phyloP scores from a whole-genome alignment of 2,113 vertebrate genomes.

The Machaerirhynchus nigripectus region DNA sequence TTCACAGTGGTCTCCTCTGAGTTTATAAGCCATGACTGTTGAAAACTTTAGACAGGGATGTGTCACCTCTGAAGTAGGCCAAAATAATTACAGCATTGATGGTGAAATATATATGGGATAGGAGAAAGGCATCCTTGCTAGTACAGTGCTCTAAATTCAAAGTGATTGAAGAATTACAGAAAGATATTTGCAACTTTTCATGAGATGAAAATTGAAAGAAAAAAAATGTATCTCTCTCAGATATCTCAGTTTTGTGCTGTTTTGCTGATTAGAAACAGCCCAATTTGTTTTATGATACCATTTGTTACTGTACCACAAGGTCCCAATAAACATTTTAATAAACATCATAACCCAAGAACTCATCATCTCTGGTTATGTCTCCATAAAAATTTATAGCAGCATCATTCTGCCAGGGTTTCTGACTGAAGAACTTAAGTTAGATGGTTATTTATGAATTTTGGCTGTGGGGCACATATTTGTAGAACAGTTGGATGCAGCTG shows the following conservation, averaged over 20 bases:
- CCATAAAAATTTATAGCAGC: conserved; percentile 57
- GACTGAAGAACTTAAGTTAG: conserved; percentile 48
- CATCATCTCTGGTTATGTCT: conserved; percentile 52
- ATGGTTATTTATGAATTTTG: conserved; percentile 34
- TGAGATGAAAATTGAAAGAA: conserved; percentile 21
- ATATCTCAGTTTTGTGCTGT: conserved; percentile 42
- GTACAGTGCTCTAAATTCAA: not conserved
- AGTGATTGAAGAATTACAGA: conserved; percentile 42
- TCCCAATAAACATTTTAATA: conserved; percentile 74
- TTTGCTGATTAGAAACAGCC: conserved; percentile 67
- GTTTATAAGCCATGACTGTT: not conserved
- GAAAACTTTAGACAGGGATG: not conserved
- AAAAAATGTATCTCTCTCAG: conserved; percentile 13
- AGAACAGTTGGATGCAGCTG: conserved; percentile 10
- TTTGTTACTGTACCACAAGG: conserved; percentile 65
- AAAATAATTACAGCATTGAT: not conserved
- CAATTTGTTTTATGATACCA: conserved; percentile 70
- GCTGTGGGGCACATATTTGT: not conserved
- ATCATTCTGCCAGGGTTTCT: conserved; percentile 20
- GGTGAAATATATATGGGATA: not conserved
- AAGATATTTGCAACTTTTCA: conserved; percentile 35
- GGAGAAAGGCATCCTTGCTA: not conserved
- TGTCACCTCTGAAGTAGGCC: not conserved
- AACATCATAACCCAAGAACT: conserved; percentile 60
- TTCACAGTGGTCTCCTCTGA: not conserved